phyloP scores from a whole-genome alignment of 1,140 invertebrate species.

The Pissodes strobi region DNA sequence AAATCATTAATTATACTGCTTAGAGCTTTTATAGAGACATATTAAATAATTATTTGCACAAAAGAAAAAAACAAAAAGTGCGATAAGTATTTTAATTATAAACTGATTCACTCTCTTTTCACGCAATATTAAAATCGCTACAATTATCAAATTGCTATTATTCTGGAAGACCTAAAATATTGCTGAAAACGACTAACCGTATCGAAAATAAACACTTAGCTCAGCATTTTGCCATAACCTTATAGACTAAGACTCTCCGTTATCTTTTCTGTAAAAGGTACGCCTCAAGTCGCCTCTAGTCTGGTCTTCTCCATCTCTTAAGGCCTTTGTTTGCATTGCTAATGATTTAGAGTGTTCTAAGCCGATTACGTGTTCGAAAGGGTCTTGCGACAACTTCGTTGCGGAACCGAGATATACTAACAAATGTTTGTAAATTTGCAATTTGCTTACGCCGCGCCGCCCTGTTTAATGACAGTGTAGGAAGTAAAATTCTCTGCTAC shows the following conservation, averaged over 20 bases:
- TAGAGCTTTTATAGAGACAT: too few relatives aligned
- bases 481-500: too few relatives aligned
- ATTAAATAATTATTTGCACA: too few relatives aligned
- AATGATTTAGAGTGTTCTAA: conserved; percentile 35
- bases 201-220: conserved; percentile 10
- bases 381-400: conserved; percentile 19
- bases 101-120: too few relatives aligned
- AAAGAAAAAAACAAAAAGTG: too few relatives aligned
- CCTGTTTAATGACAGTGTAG: conserved; percentile 6
- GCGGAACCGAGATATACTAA: conserved; percentile 24
- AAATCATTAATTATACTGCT: too few relatives aligned
- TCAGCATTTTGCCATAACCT: conserved; percentile 6
- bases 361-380: conserved; percentile 32
- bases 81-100: too few relatives aligned
- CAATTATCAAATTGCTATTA: too few relatives aligned
- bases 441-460: conserved; percentile 3
- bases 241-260: conserved; percentile 13
- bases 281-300: conserved; percentile 22
- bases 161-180: too few relatives aligned
- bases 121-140: too few relatives aligned
- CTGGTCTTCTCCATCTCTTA: conserved; percentile 17
- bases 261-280: conserved; percentile 23
- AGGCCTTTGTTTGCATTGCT: conserved; percentile 34
- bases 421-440: conserved; percentile 19
- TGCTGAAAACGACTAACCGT: too few relatives aligned